Conservation (phyloP, 2,797 vertebrate species). For the Pagetopsis macropterus region DNA sequence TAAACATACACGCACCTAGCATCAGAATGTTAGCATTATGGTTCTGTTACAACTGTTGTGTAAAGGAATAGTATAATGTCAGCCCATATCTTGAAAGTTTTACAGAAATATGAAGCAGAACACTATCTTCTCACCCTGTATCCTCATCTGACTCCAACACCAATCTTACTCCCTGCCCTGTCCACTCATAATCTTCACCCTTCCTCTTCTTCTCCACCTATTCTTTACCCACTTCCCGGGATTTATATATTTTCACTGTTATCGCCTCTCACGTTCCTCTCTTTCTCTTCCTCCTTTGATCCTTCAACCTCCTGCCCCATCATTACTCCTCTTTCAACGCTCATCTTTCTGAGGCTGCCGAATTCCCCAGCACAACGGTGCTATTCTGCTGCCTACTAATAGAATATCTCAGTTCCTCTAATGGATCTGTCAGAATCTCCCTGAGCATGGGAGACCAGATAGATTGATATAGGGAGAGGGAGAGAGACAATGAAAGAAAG, state of each 20-base stretch:
- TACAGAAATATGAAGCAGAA: neutral
- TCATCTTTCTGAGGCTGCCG: conserved; percentile 67
- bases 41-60: no score
- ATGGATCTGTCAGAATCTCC: conserved; percentile 79
- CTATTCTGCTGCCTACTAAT: conserved; percentile 76
- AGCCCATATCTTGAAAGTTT: neutral
- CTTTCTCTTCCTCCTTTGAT: conserved; percentile 58
- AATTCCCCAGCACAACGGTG: conserved; percentile 70
- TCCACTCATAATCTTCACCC: conserved; percentile 34
- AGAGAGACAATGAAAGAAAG: conserved; percentile 36
- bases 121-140: neutral
- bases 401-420: conserved; percentile 75
- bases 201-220: conserved; percentile 30
- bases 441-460: conserved; percentile 63
- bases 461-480: conserved; percentile 69
- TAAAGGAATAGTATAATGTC: neutral
- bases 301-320: conserved; percentile 59
- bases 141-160: conserved; percentile 11
- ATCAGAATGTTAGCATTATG: no score
- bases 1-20: no score
- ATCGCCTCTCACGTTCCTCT: conserved; percentile 55
- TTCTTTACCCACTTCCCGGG: conserved; percentile 16
- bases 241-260: conserved; percentile 60
- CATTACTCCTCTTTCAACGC: conserved; percentile 69
- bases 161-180: conserved; percentile 20